phyloP scores from a whole-genome alignment of 2,888 invertebrate genomes.

The Miltochrista miniata region DNA sequence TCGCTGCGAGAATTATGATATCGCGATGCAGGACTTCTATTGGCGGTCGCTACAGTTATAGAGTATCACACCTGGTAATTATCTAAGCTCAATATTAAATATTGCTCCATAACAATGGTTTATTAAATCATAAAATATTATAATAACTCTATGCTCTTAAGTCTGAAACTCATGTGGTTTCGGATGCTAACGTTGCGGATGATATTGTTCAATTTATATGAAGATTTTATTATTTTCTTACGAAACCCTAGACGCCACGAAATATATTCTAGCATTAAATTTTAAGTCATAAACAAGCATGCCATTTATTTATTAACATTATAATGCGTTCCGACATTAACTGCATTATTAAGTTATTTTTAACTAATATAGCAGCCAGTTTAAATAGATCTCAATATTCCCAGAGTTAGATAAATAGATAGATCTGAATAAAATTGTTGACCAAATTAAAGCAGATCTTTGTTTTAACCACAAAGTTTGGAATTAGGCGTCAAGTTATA shows the following conservation, averaged over 20 bases:
- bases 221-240: slow-evolving; percentile 1
- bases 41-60: no score
- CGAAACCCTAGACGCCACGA: slow-evolving; percentile 39
- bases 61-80: no score
- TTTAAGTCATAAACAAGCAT: slow-evolving; percentile 67
- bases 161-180: no score
- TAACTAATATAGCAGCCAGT: slow-evolving; percentile 42
- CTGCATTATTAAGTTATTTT: slow-evolving; percentile 55
- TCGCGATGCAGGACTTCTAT: no score
- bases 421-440: slow-evolving; percentile 36
- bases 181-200: no score
- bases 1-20: no score
- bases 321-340: slow-evolving; percentile 68
- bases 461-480: slow-evolving; percentile 25
- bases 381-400: slow-evolving; percentile 22
- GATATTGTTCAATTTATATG: background rate
- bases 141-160: no score
- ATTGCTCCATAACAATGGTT: no score
- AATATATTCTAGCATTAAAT: slow-evolving; percentile 60
- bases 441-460: slow-evolving; percentile 36
- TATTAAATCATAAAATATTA: no score
- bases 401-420: background rate
- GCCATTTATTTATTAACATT: slow-evolving; percentile 70
- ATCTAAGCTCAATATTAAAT: no score
- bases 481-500: slow-evolving; percentile 35